Evolutionary conservation across 2,797 vertebrate genomes (phyloP).

Genomic region (Cyprinella venusta): DNA sequence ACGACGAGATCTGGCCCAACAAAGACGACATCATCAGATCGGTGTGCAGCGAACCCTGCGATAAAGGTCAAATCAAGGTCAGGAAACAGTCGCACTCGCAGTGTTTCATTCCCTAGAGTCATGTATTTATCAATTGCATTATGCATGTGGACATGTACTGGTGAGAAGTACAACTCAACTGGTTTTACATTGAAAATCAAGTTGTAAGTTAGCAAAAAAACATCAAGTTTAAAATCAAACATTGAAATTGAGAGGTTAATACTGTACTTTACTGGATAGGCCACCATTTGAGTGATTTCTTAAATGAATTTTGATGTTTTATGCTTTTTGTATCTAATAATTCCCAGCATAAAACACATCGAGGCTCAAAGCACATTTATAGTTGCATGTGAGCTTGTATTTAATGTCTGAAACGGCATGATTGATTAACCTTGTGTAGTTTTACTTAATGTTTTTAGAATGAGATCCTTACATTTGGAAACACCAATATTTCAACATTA

Average conservation of each 20-base stretch:
- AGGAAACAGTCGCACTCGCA: not conserved
- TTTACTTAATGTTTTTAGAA: not conserved
- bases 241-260: not conserved
- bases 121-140: not conserved
- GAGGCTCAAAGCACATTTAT: not conserved
- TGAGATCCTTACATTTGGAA: not conserved
- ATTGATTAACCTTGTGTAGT: not conserved
- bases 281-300: not conserved
- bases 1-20: constrained; percentile 94
- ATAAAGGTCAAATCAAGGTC: constrained; percentile 98
- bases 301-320: not conserved
- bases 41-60: constrained; percentile 96
- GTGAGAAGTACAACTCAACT: not conserved
- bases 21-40: constrained; percentile 89
- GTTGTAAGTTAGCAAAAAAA: no score
- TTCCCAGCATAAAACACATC: not conserved
- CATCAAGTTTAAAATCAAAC: not conserved
- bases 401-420: not conserved
- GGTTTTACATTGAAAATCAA: not conserved
- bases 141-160: not conserved
- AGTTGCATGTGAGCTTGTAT: not conserved
- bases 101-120: not conserved
- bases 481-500: not conserved
- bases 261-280: not conserved
- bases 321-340: not conserved